Base-by-base conservation (phyloP, 2,113 vertebrate species). In the Cercopithecus mona region DNA sequence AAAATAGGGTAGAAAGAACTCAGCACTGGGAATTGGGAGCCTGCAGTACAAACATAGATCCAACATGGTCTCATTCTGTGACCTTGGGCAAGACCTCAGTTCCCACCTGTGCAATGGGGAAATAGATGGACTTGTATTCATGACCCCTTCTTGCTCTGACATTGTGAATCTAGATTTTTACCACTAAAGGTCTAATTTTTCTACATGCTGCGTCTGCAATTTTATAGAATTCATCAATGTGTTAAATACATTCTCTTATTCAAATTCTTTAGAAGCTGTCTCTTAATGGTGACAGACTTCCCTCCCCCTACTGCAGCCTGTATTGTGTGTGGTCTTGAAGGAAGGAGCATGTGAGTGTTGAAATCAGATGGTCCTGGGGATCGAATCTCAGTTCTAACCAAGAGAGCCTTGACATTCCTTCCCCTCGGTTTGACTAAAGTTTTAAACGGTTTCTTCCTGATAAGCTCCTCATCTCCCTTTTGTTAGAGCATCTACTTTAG, bases 211-310 rank as follows among this genome's bases (percentile, higher is more conserved):
- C 48, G 79, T 90, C 80, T 90, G 81, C 73, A 90, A 90, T 68
- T 94, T 93, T 73, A 90, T 8, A 94, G 90, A 61, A 81, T 18
- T 20, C 70, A 20, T 6, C 13, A 9, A 78, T 22, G n/a, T 78
- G 91, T 66, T 96, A 90, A 79, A 87, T 72, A 40, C 48, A 79
- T 85, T 93, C 78, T 85, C 73, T 76, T 93, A 85, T 81, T 95
- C 66, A 70, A 93, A 78, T 57, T 75, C 59, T 93, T 95, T 45
- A 95, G 90, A 78, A 87, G 43, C 73, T 90, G 43, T 35, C 73
- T 90, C 32, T 82, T 70, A 66, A 57, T 4, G n/a, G 73, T 50
- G 35, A 73, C 40, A 72, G 35, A 88, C 30, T n/a, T 61, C 7
- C 61, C 43, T 88, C 20, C 27, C 68, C 17, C 23, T 32, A 57